Evolutionary conservation across 2,113 vertebrate species (phyloP).

Genomic region (Toxotes chatareus): DNA sequence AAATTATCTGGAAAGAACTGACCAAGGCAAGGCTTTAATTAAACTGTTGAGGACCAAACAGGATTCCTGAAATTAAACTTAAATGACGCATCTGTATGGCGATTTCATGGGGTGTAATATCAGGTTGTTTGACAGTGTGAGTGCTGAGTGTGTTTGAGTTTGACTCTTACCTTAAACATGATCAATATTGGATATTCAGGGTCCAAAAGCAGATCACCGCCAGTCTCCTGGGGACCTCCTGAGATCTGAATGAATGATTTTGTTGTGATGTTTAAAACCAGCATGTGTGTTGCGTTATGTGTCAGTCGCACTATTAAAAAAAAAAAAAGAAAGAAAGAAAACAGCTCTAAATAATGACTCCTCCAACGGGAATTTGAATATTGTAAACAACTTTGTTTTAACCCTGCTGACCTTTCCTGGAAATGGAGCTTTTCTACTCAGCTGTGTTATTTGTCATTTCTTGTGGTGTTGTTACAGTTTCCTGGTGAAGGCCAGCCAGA

Average conservation of each 20-base stretch:
- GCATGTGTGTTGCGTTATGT: conserved; percentile 13
- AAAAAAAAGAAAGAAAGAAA: too few relatives aligned
- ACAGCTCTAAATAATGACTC: not conserved
- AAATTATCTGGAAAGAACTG: conserved; percentile 44
- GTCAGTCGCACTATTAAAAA: not conserved
- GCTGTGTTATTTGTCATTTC: conserved; percentile 2
- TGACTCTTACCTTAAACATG: not conserved
- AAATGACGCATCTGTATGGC: not conserved
- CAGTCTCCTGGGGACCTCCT: not conserved
- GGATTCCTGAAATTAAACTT: conserved; percentile 25
- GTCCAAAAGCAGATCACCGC: not conserved
- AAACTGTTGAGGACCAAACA: conserved; percentile 8
- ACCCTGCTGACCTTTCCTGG: conserved; percentile 12
- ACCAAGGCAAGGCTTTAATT: conserved; percentile 37
- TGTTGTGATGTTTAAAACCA: conserved; percentile 7
- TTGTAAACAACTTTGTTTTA: conserved; percentile 5
- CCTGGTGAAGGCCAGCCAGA: not conserved
- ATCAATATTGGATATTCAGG: not conserved
- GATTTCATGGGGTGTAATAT: not conserved
- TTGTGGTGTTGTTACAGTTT: not conserved
- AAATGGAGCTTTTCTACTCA: not conserved
- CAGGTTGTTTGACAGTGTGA: too few relatives aligned
- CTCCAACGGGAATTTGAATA: not conserved
- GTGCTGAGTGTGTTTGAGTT: not conserved
- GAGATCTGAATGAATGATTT: not conserved